Evolutionary conservation across 2,113 vertebrate genomes (phyloP).

Genomic region (Myocastor coypus): DNA sequence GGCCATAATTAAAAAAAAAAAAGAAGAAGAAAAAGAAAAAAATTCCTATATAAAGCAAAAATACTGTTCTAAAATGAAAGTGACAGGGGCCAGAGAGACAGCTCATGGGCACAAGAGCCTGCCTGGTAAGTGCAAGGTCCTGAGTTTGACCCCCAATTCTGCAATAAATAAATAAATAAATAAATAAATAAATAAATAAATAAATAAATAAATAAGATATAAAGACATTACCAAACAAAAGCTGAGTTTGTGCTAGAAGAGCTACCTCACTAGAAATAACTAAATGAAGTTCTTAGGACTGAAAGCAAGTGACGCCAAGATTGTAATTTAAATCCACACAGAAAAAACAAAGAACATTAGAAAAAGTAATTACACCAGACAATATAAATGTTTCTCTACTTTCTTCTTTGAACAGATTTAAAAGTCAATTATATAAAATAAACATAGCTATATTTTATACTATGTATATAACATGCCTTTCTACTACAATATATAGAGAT

Average conservation of each 20-base stretch:
- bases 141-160: too few relatives aligned
- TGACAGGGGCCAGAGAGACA: too few relatives aligned
- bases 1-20: too few relatives aligned
- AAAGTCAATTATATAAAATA: slow-evolving; percentile 37
- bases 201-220: background rate
- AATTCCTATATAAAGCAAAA: background rate
- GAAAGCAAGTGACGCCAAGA: background rate
- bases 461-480: slow-evolving; percentile 6
- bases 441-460: background rate
- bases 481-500: background rate
- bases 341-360: background rate
- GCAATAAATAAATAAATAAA: too few relatives aligned
- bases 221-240: slow-evolving; percentile 17
- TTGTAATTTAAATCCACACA: background rate
- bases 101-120: too few relatives aligned
- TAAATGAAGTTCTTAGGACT: background rate
- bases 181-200: background rate
- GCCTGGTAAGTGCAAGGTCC: too few relatives aligned
- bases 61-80: slow-evolving; percentile 10
- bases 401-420: slow-evolving; percentile 37
- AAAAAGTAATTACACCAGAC: background rate
- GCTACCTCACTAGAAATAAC: background rate
- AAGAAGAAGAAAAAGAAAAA: too few relatives aligned
- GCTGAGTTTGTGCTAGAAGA: background rate
- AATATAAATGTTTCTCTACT: background rate